Percentiles rank a stretch among this genome's conserved stretches.
phyloP scores from a whole-genome alignment of 2,797 vertebrate genomes.

The Channallabes apus region DNA sequence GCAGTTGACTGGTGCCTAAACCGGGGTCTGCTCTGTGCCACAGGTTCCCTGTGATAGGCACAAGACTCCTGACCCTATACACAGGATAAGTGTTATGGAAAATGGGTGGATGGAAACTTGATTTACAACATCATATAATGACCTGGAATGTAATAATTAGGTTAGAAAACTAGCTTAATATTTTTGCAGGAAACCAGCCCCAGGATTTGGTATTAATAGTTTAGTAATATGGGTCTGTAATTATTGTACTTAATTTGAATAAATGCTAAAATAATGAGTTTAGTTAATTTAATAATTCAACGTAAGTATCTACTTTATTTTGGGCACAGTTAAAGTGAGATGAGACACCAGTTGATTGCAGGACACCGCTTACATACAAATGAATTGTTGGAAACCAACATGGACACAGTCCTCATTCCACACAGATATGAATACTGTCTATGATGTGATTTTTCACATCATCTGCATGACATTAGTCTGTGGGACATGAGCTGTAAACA shows the following conservation, averaged over 20 bases:
- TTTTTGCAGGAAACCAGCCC: neutral
- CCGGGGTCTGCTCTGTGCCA: too few relatives aligned
- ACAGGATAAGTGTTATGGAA: too few relatives aligned
- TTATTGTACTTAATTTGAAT: neutral
- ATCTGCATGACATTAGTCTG: too few relatives aligned
- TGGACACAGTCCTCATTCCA: neutral
- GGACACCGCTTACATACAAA: neutral
- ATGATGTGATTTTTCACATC: neutral
- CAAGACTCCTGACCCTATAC: too few relatives aligned
- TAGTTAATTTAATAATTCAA: neutral
- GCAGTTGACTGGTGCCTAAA: too few relatives aligned
- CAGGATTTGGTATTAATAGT: neutral
- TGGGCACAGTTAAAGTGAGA: neutral
- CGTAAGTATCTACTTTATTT: neutral
- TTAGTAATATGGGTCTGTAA: neutral
- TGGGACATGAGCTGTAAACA: neutral
- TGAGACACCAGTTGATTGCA: neutral
- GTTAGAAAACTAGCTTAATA: neutral
- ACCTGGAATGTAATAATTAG: neutral
- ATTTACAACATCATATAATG: too few relatives aligned
- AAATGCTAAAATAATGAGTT: neutral
- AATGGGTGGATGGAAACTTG: too few relatives aligned
- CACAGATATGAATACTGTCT: neutral
- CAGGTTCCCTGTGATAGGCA: too few relatives aligned
- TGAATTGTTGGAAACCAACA: neutral